These are phyloP conservation scores for Gila orcuttii DNA, from an alignment of 2,113 vertebrate species.

Conservation along the genomic window DNA sequence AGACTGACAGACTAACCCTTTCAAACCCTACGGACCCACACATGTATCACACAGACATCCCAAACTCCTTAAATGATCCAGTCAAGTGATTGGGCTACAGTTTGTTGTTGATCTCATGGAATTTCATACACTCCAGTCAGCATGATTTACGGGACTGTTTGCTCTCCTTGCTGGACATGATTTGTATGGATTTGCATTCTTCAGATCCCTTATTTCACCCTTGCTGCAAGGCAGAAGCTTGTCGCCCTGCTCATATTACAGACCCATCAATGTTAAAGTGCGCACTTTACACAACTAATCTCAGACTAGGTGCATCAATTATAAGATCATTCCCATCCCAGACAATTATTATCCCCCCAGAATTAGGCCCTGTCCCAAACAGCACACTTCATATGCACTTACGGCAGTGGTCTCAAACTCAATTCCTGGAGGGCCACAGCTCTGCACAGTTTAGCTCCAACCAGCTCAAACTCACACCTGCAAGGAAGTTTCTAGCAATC, in stretches of 20 bases:
- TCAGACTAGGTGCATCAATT: background rate
- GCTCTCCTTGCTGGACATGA: background rate
- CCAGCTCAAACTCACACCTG: too few species aligned
- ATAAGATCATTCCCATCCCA: background rate
- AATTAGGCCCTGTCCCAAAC: background rate
- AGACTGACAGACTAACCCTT: background rate
- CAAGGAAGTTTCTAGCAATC: too few species aligned
- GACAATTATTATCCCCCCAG: background rate
- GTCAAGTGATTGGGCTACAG: background rate
- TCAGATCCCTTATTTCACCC: background rate
- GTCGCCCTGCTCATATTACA: background rate
- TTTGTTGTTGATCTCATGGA: slow-evolving; percentile 7
- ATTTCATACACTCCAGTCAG: background rate
- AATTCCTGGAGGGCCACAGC: too few species aligned
- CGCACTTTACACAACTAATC: background rate
- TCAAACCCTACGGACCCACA: background rate
- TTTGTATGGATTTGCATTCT: slow-evolving; percentile 14
- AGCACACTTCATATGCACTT: too few species aligned
- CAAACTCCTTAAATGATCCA: background rate
- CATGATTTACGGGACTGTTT: slow-evolving; percentile 9
- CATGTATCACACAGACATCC: slow-evolving; percentile 3
- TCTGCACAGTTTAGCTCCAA: too few species aligned
- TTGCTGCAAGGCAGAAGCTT: background rate
- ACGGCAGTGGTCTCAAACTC: too few species aligned
- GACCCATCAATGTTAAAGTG: background rate